phyloP scores from a whole-genome alignment of 2,888 invertebrate species.

The Chrysina gloriosa region DNA sequence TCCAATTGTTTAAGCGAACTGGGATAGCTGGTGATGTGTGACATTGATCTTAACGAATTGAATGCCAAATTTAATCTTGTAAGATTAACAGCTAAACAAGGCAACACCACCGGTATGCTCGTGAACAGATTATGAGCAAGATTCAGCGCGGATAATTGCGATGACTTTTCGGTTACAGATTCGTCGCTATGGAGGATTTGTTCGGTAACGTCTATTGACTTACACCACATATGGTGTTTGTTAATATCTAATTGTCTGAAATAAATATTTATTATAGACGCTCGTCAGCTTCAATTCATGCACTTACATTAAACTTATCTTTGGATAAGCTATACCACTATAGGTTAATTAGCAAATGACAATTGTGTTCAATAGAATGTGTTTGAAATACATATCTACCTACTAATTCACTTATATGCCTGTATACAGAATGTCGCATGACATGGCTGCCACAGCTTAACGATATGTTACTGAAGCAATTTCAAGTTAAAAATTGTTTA shows the following conservation, averaged over 20 bases:
- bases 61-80: conserved; percentile 91
- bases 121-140: conserved; percentile 92
- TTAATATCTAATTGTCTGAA: conserved; percentile 72
- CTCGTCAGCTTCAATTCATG: too few species aligned
- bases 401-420: too few species aligned
- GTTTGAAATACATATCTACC: too few species aligned
- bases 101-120: conserved; percentile 86
- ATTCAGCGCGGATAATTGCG: conserved; percentile 81
- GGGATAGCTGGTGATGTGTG: conserved; percentile 91
- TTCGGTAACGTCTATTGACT: conserved; percentile 74
- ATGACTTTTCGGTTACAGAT: conserved; percentile 70
- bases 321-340: too few species aligned
- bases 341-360: too few species aligned
- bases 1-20: conserved; percentile 90
- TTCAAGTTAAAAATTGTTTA: too few species aligned
- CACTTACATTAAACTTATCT: too few species aligned
- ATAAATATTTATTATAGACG: too few species aligned
- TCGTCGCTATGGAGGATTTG: conserved; percentile 72
- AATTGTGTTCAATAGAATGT: too few species aligned
- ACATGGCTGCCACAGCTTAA: too few species aligned
- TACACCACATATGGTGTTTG: conserved; percentile 83
- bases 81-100: conserved; percentile 90
- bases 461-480: too few species aligned
- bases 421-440: too few species aligned
- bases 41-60: conserved; percentile 84